phyloP scores from a whole-genome alignment of 2,113 vertebrate genomes.

The Cnemophilus loriae region DNA sequence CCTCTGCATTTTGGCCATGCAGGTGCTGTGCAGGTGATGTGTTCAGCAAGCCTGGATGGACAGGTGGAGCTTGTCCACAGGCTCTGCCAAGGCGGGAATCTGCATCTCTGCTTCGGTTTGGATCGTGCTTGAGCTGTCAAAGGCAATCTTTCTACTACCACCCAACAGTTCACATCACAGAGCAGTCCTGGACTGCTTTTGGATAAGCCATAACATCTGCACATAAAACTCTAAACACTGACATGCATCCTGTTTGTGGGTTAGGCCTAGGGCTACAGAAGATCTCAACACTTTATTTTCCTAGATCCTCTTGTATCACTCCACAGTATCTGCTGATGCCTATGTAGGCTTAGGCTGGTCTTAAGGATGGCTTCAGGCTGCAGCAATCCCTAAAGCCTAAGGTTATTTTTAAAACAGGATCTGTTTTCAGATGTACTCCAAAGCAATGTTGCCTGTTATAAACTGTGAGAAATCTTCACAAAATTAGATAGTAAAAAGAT shows the following conservation, averaged over 20 bases:
- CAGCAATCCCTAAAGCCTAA: not conserved
- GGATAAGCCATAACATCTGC: not conserved
- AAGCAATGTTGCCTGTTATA: not conserved
- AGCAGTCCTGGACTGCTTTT: not conserved
- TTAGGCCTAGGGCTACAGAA: not conserved
- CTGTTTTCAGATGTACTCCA: not conserved
- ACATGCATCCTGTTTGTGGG: not conserved
- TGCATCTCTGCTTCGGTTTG: not conserved
- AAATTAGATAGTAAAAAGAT: not conserved
- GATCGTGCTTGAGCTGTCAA: not conserved
- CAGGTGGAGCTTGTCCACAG: not conserved
- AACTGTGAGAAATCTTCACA: not conserved
- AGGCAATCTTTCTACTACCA: not conserved
- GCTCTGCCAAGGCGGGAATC: not conserved
- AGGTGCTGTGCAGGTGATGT: not conserved
- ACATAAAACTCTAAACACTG: not conserved
- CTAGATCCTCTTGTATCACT: not conserved
- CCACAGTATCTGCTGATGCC: not conserved
- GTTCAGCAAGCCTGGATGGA: not conserved
- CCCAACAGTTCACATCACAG: not conserved
- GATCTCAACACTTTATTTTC: not conserved
- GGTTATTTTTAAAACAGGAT: not conserved
- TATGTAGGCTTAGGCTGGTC: not conserved
- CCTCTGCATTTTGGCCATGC: not conserved
- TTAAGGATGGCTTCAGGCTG: not conserved